Percentiles rank a stretch among this genome's conserved stretches.
phyloP scores from a whole-genome alignment of 2,113 vertebrate genomes.

The Macaca mulatta region DNA sequence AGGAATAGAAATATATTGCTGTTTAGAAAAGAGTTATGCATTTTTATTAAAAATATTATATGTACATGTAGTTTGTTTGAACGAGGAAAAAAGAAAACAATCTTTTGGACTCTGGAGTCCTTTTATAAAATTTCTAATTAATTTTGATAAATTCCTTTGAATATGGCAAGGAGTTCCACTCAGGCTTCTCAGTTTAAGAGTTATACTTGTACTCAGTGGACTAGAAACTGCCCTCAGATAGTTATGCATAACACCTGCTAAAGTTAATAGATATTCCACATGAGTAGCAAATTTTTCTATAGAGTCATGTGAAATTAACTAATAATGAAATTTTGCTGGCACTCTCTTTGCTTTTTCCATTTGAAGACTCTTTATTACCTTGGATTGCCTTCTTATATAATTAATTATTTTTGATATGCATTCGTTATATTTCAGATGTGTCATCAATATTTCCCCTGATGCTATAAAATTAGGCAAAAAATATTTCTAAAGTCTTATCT shows the following conservation, averaged over 20 bases:
- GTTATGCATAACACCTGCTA: slow-evolving; percentile 73
- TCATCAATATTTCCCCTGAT: slow-evolving; percentile 14
- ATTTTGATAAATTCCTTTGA: slow-evolving; percentile 75
- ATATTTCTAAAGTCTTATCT: background rate
- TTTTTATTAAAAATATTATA: slow-evolving; percentile 49
- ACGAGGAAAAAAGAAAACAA: slow-evolving; percentile 55
- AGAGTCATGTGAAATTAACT: slow-evolving; percentile 46
- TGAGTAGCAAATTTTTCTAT: slow-evolving; percentile 60
- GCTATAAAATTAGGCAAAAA: slow-evolving; percentile 11
- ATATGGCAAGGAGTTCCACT: slow-evolving; percentile 63
- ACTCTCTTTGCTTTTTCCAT: slow-evolving; percentile 52
- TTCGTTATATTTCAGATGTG: slow-evolving; percentile 19
- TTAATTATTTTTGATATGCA: slow-evolving; percentile 51
- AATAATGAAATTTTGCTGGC: slow-evolving; percentile 64
- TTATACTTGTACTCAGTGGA: slow-evolving; percentile 61
- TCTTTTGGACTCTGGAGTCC: slow-evolving; percentile 55
- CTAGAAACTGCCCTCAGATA: slow-evolving; percentile 65
- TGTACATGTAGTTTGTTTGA: slow-evolving; percentile 32
- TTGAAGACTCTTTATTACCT: slow-evolving; percentile 38
- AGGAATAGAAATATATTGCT: slow-evolving; percentile 59
- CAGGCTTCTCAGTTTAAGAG: slow-evolving; percentile 67
- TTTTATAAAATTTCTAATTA: slow-evolving; percentile 76
- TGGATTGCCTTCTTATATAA: background rate
- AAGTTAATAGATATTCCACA: slow-evolving; percentile 61
- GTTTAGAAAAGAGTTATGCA: slow-evolving; percentile 36